These are phyloP conservation scores for Agapetus fuscipes DNA, from an alignment of 2,888 invertebrate genomes.

Conservation along the genomic window DNA sequence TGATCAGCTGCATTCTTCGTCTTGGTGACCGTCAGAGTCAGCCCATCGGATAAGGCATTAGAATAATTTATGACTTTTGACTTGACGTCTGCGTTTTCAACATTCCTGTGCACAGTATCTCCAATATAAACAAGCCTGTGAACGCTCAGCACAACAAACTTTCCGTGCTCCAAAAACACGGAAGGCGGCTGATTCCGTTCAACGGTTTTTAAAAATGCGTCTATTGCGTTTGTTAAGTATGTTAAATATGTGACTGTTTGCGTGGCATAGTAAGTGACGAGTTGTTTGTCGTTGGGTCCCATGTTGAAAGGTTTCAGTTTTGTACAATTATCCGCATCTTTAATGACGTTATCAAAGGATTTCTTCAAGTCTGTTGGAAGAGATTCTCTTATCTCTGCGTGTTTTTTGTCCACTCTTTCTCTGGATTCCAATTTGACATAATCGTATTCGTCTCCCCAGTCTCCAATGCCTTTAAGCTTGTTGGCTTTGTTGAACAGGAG, in stretches of 20 bases:
- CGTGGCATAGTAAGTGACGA: constrained; percentile 78
- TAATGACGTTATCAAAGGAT: constrained; percentile 65
- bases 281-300: constrained; percentile 70
- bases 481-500: constrained; percentile 61
- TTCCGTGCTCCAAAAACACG: constrained; percentile 86
- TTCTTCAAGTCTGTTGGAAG: constrained; percentile 64
- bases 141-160: constrained; percentile 89
- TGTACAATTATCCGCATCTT: constrained; percentile 53
- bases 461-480: constrained; percentile 34
- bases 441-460: constrained; percentile 80
- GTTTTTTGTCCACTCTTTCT: constrained; percentile 57
- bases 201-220: constrained; percentile 84
- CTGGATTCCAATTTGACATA: constrained; percentile 80
- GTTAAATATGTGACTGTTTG: constrained; percentile 80
- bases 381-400: constrained; percentile 63
- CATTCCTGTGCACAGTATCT: constrained; percentile 84
- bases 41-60: constrained; percentile 69
- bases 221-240: constrained; percentile 80
- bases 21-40: constrained; percentile 74
- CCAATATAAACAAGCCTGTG: constrained; percentile 91
- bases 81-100: constrained; percentile 63
- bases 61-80: constrained; percentile 65
- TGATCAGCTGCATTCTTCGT: constrained; percentile 87
- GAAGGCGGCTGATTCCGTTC: constrained; percentile 91
- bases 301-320: constrained; percentile 27